Evolutionary conservation across 2,797 vertebrate genomes (phyloP), one percentile per base, ranked within the genome.

Genomic region (Molossus molossus): DNA sequence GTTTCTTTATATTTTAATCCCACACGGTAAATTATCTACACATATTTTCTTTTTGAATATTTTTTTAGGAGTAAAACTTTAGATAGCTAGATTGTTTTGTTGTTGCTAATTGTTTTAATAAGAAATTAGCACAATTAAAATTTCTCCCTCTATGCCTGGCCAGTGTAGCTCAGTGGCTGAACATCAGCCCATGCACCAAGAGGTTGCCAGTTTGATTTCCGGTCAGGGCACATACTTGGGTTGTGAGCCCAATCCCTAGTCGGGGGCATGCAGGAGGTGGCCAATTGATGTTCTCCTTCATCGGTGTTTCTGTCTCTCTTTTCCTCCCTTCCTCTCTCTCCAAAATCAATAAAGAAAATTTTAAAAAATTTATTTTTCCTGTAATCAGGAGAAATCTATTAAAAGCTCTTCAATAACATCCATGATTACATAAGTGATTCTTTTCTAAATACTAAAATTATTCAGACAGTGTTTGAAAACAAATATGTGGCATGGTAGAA

Each of bases 1-100:
- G 6, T 86, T 82, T 87, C 17, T 65, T 92, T 83, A 53, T 40
- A 29, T 62, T 92, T 94, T 55, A 83, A 89, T 90, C 17, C 8
- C 11, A 81, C 11, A 4, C 87, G 90, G 8, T 72, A 95, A 93
- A 85, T 93, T 53, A 81, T 60, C 9, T 40, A n/a, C 4, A 76
- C 1, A 10, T 72, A 48, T 27, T 81, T 92, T 7, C n/a, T 91
- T 77, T 57, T 33, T n/a, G 8, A 48, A 12, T 48, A 14, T 58
- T 40, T 82, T 72, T 91, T 25, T 87, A 33, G n/a, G 18, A 69
- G 53, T 81, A 90, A 93, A 81, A 58, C 6, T 80, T 91, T 45
- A 57, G 40, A 9, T 6, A 33, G 11, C 4, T 45, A 60, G 40
- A 60, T 75, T 67, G 13, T 45, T 73, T 90, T 82, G 3, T 58